Conservation (phyloP, 2,113 vertebrate genomes). For the Zapus hudsonius region DNA sequence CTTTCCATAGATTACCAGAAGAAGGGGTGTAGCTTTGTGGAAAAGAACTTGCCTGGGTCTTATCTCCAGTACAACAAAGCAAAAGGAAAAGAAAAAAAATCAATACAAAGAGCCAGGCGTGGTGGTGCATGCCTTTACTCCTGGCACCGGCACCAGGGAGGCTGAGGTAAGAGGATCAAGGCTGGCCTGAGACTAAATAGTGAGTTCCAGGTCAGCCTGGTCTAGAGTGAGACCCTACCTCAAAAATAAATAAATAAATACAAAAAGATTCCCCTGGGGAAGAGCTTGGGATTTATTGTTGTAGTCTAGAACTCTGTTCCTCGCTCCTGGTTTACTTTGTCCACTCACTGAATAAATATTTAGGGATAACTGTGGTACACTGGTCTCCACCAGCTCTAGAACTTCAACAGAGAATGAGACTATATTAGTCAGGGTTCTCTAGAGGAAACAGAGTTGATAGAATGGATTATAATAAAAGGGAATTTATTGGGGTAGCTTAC, state of each 20-base stretch:
- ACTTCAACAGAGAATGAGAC: neutral
- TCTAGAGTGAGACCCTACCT: too few species aligned
- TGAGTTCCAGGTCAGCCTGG: too few species aligned
- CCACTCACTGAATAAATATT: neutral
- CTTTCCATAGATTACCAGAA: neutral
- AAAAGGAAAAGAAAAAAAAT: neutral
- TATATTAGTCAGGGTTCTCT: too few species aligned
- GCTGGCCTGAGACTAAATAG: too few species aligned
- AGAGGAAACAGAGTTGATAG: too few species aligned
- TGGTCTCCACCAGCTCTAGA: neutral
- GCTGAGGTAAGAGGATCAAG: too few species aligned
- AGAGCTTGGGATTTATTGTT: neutral
- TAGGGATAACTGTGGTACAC: neutral
- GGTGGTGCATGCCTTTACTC: too few species aligned
- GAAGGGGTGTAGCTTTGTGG: neutral
- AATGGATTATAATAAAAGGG: too few species aligned
- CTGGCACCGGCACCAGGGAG: too few species aligned
- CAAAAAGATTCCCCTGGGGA: neutral
- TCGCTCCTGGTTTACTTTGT: neutral
- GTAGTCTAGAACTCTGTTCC: neutral
- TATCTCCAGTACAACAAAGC: neutral
- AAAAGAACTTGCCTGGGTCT: neutral
- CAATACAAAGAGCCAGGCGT: neutral
- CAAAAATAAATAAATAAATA: neutral
- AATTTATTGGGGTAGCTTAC: too few species aligned